Conservation (phyloP, 2,888 invertebrate species). For the Drosophila putrida region DNA sequence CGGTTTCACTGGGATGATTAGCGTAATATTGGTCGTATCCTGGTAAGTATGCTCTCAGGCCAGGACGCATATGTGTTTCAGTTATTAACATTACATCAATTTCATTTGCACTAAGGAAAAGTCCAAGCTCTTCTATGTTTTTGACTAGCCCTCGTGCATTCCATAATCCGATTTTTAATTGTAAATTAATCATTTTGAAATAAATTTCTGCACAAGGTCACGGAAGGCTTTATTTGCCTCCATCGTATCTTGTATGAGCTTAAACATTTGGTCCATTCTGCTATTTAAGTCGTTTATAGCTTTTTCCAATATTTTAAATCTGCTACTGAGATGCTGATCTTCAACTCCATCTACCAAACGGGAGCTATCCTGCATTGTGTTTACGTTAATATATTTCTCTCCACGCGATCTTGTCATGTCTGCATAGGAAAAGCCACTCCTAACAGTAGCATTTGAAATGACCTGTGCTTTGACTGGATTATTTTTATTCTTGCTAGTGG, state of each 20-base stretch:
- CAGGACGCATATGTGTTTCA: slow-evolving; percentile 18
- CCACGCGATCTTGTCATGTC: not conserved
- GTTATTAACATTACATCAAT: slow-evolving; percentile 13
- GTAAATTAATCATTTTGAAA: slow-evolving; percentile 10
- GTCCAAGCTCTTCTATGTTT: slow-evolving; percentile 1
- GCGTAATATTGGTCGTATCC: slow-evolving; percentile 19
- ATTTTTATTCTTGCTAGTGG: not conserved
- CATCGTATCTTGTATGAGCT: slow-evolving; percentile 15
- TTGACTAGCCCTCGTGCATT: slow-evolving; percentile 17
- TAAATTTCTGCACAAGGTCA: slow-evolving; percentile 11
- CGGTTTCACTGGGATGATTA: slow-evolving; percentile 10
- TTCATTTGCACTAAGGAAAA: slow-evolving; percentile 13
- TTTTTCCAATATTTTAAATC: slow-evolving; percentile 13
- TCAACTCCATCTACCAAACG: not conserved
- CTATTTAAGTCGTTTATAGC: not conserved
- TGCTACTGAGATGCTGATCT: not conserved
- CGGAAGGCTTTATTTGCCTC: slow-evolving; percentile 11
- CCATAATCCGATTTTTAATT: slow-evolving; percentile 31
- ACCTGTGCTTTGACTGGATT: not conserved
- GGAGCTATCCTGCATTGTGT: too few species aligned
- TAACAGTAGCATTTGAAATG: slow-evolving; percentile 3
- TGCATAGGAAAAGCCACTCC: slow-evolving; percentile 9
- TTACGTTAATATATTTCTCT: too few species aligned
- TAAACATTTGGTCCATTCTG: slow-evolving; percentile 23
- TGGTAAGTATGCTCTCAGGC: slow-evolving; percentile 1